A percentile compares a stretch with the other conserved stretches of the same genome.
These are phyloP conservation scores for Lophotis ruficrista DNA, from an alignment of 2,113 vertebrate genomes.

Conservation along the genomic window DNA sequence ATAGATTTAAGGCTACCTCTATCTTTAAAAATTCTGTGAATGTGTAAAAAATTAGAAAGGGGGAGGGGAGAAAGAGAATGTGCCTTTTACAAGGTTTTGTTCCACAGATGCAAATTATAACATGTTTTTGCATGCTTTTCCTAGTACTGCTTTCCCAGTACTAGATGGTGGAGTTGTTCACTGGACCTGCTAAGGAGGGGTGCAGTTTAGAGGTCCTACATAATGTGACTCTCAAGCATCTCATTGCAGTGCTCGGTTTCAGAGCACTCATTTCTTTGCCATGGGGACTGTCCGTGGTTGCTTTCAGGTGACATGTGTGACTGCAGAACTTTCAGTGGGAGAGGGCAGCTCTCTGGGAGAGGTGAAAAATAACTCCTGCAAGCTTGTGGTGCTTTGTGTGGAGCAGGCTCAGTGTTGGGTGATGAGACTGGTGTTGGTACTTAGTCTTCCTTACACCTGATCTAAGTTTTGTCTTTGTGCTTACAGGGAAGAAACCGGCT, in stretches of 20 bases:
- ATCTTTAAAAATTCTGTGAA: not conserved
- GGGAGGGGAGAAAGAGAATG: fast-evolving
- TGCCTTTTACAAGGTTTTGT: not conserved
- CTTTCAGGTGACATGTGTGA: not conserved
- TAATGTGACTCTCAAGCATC: not conserved
- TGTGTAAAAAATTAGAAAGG: not conserved
- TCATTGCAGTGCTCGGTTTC: not conserved
- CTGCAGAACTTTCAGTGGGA: not conserved
- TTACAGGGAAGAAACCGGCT: not conserved
- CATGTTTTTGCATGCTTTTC: fast-evolving
- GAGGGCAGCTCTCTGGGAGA: not conserved
- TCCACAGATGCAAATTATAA: not conserved
- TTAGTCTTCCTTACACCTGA: not conserved
- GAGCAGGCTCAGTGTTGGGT: not conserved
- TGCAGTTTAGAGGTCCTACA: not conserved
- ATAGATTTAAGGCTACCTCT: not conserved
- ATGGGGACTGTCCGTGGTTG: fast-evolving
- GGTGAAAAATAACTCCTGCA: not conserved
- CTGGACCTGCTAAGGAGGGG: not conserved
- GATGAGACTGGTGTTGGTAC: not conserved
- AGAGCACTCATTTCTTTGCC: not conserved
- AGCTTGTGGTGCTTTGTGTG: not conserved
- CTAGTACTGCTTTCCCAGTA: not conserved
- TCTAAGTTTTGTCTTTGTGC: not conserved
- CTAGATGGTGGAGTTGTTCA: not conserved